Evolutionary conservation across 2,797 vertebrate species (phyloP).

Genomic region (Coreius guichenoti): DNA sequence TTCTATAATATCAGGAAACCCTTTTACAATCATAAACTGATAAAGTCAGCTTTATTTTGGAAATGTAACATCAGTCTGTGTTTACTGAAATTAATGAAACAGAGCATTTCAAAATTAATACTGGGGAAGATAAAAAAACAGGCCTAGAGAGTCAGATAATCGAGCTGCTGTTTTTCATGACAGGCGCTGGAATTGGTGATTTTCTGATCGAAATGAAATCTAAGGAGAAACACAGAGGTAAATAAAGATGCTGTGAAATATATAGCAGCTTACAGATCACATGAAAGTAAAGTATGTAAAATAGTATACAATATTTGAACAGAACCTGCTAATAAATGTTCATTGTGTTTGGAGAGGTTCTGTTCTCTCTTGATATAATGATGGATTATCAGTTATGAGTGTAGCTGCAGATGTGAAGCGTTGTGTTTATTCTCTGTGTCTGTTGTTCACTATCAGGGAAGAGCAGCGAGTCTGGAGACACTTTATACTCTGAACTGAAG

Average conservation of each 20-base stretch:
- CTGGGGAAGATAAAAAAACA: background rate
- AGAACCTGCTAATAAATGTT: background rate
- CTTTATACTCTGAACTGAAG: constrained; percentile 4
- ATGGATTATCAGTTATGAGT: background rate
- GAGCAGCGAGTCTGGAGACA: constrained; percentile 3
- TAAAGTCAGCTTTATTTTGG: background rate
- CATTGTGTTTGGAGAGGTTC: background rate
- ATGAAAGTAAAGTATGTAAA: background rate
- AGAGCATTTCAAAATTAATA: background rate
- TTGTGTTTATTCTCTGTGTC: background rate
- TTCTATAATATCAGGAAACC: background rate
- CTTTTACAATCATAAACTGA: background rate
- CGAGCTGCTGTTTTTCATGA: background rate
- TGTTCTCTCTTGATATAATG: background rate
- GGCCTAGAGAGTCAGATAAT: background rate
- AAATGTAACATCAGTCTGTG: background rate
- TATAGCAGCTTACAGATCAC: background rate
- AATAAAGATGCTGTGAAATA: background rate
- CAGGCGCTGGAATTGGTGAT: background rate
- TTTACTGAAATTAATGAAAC: background rate
- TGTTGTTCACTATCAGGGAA: background rate
- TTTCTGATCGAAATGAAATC: background rate
- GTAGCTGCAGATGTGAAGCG: background rate
- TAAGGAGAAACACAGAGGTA: background rate
- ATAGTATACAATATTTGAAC: background rate